These are phyloP conservation scores for Drosophila yooni DNA, from an alignment of 2,888 invertebrate genomes.

Conservation along the genomic window DNA sequence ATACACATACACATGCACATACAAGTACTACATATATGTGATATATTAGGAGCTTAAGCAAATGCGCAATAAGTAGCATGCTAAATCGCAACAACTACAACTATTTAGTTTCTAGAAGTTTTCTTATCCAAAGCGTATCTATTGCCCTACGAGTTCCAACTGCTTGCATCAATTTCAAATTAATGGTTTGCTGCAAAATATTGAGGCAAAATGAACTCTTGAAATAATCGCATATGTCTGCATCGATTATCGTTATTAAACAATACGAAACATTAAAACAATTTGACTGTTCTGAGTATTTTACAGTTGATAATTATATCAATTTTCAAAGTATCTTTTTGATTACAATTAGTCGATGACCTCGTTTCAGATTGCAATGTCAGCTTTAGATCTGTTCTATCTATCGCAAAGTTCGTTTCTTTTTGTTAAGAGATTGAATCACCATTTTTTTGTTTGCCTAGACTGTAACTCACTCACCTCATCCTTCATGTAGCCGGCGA, in stretches of 20 bases:
- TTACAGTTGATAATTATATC: not conserved
- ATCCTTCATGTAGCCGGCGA: constrained; percentile 95
- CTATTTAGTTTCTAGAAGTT: not conserved
- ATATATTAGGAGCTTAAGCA: not conserved
- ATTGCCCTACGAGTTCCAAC: not conserved
- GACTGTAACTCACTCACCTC: constrained; percentile 87
- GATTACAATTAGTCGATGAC: not conserved
- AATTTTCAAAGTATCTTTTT: not conserved
- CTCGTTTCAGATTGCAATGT: not conserved
- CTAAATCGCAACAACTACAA: not conserved
- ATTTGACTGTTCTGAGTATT: not conserved
- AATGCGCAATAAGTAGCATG: no score
- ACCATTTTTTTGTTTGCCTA: not conserved
- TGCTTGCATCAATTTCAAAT: not conserved
- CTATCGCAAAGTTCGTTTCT: not conserved
- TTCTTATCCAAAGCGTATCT: not conserved
- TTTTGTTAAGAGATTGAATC: not conserved
- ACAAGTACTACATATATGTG: not conserved
- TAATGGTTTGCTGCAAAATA: not conserved
- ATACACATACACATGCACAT: not conserved
- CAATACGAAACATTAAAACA: not conserved
- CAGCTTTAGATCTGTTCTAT: not conserved
- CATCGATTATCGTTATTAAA: not conserved
- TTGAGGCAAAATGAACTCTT: not conserved
- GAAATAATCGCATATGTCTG: no score